A percentile compares a stretch with the other conserved stretches of the same genome.
phyloP scores from a whole-genome alignment of 1,140 invertebrate genomes.

The Samia ricini region DNA sequence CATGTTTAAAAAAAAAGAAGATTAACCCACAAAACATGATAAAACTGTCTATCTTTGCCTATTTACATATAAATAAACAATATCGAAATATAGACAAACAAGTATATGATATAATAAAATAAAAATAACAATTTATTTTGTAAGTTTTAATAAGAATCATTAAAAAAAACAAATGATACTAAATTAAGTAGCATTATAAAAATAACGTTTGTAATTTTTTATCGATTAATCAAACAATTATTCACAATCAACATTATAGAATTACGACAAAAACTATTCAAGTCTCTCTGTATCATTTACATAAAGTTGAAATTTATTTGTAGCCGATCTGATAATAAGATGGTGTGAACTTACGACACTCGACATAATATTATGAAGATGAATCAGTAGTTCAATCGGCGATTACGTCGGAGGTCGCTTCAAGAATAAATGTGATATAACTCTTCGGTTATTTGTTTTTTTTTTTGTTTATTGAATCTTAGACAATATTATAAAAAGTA shows the following conservation, averaged over 20 bases:
- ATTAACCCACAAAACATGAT: no score
- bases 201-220: not conserved
- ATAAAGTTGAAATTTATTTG: not conserved
- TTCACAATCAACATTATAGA: not conserved
- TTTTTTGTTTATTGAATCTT: not conserved
- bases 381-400: conserved; percentile 6
- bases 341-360: conserved; percentile 2
- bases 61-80: no score
- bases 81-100: no score
- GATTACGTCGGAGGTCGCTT: conserved; percentile 6
- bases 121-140: no score
- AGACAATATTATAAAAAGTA: no score
- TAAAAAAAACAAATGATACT: not conserved
- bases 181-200: not conserved
- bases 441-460: not conserved
- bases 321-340: not conserved
- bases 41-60: no score
- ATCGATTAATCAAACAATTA: not conserved
- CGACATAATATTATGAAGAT: not conserved
- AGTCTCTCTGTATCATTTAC: not conserved
- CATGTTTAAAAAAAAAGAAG: no score
- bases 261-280: not conserved
- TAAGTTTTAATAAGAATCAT: no score
- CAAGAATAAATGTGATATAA: conserved; percentile 11
- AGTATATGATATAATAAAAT: no score